Evolutionary conservation across 2,888 invertebrate species (phyloP).

Genomic region (Pyralis farinalis): DNA sequence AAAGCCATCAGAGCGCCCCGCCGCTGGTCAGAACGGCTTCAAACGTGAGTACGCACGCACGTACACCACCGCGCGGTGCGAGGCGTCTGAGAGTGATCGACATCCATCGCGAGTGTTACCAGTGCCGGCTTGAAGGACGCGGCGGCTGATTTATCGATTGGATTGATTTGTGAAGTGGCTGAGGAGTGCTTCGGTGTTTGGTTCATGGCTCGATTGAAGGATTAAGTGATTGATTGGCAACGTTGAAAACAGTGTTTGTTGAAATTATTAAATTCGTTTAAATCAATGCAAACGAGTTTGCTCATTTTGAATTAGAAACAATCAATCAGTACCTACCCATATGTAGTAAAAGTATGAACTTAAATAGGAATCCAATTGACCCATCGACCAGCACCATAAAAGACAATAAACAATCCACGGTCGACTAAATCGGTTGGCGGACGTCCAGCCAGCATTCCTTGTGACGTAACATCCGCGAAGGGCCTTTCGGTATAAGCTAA

Average conservation of each 20-base stretch:
- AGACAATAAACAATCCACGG: conserved; percentile 69
- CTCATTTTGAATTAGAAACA: not conserved
- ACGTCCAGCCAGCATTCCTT: conserved; percentile 63
- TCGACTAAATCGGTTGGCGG: conserved; percentile 69
- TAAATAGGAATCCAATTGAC: conserved; percentile 39
- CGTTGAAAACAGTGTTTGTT: conserved; percentile 5
- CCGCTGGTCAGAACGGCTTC: conserved; percentile 97
- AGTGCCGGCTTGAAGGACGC: conserved; percentile 50
- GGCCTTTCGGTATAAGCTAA: conserved; percentile 65
- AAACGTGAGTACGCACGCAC: conserved; percentile 91
- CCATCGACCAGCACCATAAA: conserved; percentile 73
- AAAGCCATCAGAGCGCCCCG: conserved; percentile 85
- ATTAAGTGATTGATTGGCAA: conserved; percentile 19
- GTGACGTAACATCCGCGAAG: conserved; percentile 78
- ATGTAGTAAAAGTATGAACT: conserved; percentile 23
- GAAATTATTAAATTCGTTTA: too few species aligned
- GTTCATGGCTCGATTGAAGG: conserved; percentile 40
- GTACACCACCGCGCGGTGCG: conserved; percentile 35
- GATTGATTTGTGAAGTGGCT: conserved; percentile 66
- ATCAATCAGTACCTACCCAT: not conserved
- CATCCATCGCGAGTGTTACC: conserved; percentile 49
- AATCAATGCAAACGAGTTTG: not conserved
- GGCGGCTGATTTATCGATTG: conserved; percentile 60
- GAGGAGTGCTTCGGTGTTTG: conserved; percentile 40
- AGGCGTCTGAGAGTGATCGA: conserved; percentile 29